Conservation (phyloP, 2,797 vertebrate genomes). For the Chelon labrosus region DNA sequence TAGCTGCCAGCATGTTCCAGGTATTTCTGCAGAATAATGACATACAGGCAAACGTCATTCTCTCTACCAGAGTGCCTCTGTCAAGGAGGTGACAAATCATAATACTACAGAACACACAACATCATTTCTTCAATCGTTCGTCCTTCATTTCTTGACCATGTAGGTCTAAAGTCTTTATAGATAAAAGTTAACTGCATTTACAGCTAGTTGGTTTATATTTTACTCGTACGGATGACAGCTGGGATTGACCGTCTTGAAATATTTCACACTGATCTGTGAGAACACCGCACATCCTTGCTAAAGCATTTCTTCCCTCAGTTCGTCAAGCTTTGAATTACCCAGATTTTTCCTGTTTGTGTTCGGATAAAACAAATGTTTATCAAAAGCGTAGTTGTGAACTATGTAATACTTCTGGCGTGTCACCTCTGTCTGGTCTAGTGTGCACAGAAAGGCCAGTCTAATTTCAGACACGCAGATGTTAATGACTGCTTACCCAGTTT, state of each 20-base stretch:
- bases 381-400: background rate
- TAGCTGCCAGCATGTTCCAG: conserved; percentile 10
- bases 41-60: conserved; percentile 15
- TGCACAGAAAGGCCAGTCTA: conserved; percentile 17
- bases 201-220: conserved; percentile 25
- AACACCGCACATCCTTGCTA: conserved; percentile 55
- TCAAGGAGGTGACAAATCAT: background rate
- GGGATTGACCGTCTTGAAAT: conserved; percentile 20
- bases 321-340: conserved; percentile 13
- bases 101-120: conserved; percentile 6
- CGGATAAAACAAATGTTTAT: conserved; percentile 32
- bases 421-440: background rate
- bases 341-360: conserved; percentile 27
- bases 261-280: conserved; percentile 58
- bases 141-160: background rate
- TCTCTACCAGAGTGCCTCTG: background rate
- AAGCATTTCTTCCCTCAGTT: conserved; percentile 24
- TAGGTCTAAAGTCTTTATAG: background rate
- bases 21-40: conserved; percentile 5
- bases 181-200: conserved; percentile 14
- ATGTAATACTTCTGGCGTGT: background rate
- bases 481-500: conserved; percentile 26
- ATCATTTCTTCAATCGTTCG: background rate
- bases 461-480: conserved; percentile 48
- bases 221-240: conserved; percentile 19